Evolutionary conservation across 2,113 vertebrate species (phyloP), one percentile per base, ranked within the genome.

Genomic region (Amblyornis subalaris): DNA sequence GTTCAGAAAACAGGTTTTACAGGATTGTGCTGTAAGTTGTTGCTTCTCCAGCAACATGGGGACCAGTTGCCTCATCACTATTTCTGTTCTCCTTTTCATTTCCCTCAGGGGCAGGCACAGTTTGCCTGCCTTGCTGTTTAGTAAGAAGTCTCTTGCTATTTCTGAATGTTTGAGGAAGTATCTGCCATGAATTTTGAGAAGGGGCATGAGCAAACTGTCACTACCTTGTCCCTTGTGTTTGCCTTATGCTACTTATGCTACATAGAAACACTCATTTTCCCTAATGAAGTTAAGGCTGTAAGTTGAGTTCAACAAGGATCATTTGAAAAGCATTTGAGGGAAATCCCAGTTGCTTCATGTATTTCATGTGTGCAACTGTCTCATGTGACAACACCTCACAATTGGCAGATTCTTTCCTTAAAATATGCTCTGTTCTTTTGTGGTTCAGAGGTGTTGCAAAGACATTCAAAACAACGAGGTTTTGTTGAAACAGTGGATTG

Each of bases 61-160:
- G 13, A 35, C 21, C 44, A 4, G 38, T 88, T 77, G 72, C 51
- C 62, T 75, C 83, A 36, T 65, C 0, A 0, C 69, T 87, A 66
- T 97, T 96, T 95, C 89, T 93, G 74, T 96, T 95, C 94, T 95
- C 87, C 61, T 85, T 96, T 97, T 92, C 53, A 0, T 96, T 96
- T 96, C 96, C 92, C 57, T 57, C 40, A 47, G 18, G 53, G 85
- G 66, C 65, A 62, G 14, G 61, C 90, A 62, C 65, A 40, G 66
- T 81, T 72, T 90, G 83, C 54, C 75, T 95, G 78, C 51, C 71
- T 82, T 80, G 62, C 85, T 87, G 57, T 67, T 96, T 62, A 72
- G 66, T 89, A 69, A 81, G 71, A 97, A 89, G 51, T 58, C 29
- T 92, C 47, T 42, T 85, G 64, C 87, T 91, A 75, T 96, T 94